These are phyloP conservation scores for Drosophila algonquin DNA, from an alignment of 2,888 invertebrate species.

Conservation along the genomic window DNA sequence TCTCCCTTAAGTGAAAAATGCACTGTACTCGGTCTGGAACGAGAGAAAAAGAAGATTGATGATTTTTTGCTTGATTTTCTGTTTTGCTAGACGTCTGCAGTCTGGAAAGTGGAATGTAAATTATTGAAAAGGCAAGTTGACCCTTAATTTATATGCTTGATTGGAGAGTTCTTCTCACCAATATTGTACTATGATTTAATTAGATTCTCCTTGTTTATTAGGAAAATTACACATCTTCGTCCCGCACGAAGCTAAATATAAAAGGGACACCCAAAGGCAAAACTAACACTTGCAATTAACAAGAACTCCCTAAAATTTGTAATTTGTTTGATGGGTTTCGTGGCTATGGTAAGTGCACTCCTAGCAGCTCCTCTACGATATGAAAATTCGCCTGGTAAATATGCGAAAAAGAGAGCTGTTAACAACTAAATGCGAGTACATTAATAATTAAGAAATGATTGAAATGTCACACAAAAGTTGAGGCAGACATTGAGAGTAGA, in stretches of 20 bases:
- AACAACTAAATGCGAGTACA: background rate
- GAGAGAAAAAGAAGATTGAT: background rate
- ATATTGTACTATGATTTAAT: too few species aligned
- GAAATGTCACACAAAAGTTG: background rate
- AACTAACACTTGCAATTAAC: constrained; percentile 6
- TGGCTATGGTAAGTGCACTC: constrained; percentile 15
- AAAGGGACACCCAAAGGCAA: constrained; percentile 20
- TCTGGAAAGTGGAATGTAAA: background rate
- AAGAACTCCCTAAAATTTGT: constrained; percentile 15
- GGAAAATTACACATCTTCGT: background rate
- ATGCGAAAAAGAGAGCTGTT: too few species aligned
- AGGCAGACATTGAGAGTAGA: too few species aligned
- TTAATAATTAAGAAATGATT: background rate
- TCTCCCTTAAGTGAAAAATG: too few species aligned
- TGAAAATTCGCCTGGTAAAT: background rate
- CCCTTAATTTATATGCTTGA: background rate
- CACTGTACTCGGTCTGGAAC: background rate
- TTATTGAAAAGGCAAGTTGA: background rate
- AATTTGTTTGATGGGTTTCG: constrained; percentile 39
- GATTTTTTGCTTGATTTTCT: too few species aligned
- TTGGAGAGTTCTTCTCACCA: too few species aligned
- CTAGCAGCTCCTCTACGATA: constrained; percentile 31
- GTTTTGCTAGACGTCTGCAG: too few species aligned
- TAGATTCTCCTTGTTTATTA: too few species aligned
- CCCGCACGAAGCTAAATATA: constrained; percentile 26